Evolutionary conservation across 2,888 invertebrate genomes (phyloP), one percentile per base, ranked within the genome.

Genomic region (Rutpela maculata): DNA sequence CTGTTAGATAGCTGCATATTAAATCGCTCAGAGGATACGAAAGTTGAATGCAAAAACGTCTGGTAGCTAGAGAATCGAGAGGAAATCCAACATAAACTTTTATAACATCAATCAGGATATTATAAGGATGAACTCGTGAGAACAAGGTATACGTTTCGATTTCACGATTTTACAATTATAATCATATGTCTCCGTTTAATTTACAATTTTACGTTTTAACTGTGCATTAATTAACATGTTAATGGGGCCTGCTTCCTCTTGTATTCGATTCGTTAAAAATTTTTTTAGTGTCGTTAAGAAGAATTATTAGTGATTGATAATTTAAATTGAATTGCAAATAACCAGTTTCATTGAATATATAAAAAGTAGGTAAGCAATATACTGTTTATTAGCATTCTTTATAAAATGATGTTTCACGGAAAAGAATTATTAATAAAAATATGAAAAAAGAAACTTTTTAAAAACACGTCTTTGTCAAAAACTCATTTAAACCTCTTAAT

Each of bases 151-250:
- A 68, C 35, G 63, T 66, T 67, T 68, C 72, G 67, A 73, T 72
- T 73, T 68, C 69, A 73, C 73, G 73, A 68, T 76, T 76, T 67
- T 55, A 63, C 31, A 72, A 75, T 65, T 65, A 70, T 69, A 65
- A 75, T 70, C 62, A 62, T 63, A 66, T 68, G 65, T 75, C 56
- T 31, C 31, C 62, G 69, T 69, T 70, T 65, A 70, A 70, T 75
- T 75, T 59, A 56, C 60, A 15, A 75, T 70, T 70, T 70, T 70
- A 56, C 35, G 56, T 62, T 62, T 74, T 31, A 75, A 69, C 63
- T 63, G 65, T 19, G 38, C 55, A 69, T 63, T 75, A 75, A 69
- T 75, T 75, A 75, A 19, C 62, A 70, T 75, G 70, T 35, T 75
- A 65, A 75, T 70, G 66, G 43, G n/a, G 22, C 19, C 31, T 15